Evolutionary conservation across 2,113 vertebrate genomes (phyloP).

Genomic region (Condylura cristata): DNA sequence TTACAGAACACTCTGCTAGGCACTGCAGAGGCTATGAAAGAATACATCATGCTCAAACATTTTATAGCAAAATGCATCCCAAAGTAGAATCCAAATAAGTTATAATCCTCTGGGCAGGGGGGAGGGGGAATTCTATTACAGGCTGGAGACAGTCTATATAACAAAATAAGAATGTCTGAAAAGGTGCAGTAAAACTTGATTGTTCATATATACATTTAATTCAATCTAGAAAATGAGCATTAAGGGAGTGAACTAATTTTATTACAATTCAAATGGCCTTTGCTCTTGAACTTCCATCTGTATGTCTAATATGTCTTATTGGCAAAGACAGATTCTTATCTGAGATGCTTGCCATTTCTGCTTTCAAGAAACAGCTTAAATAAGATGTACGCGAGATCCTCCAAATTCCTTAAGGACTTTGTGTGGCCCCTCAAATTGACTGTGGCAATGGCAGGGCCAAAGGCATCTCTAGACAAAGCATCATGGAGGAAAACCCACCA

Average conservation of each 20-base stretch:
- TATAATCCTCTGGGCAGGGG: neutral
- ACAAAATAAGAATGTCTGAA: constrained; percentile 25
- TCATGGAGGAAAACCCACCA: neutral
- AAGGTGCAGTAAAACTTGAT: neutral
- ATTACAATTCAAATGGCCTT: constrained; percentile 41
- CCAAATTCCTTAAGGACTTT: neutral
- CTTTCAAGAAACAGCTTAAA: constrained; percentile 11
- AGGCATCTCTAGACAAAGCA: neutral
- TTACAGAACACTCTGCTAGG: neutral
- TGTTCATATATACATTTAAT: constrained; percentile 25
- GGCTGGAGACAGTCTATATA: neutral
- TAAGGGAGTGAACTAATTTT: constrained; percentile 70
- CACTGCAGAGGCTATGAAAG: neutral
- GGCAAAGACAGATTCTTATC: neutral
- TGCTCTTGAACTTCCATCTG: constrained; percentile 4
- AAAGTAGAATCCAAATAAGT: constrained; percentile 32
- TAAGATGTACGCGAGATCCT: neutral
- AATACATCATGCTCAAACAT: neutral
- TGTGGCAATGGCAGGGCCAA: neutral
- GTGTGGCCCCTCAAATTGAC: neutral
- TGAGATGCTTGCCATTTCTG: neutral
- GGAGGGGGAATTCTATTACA: neutral
- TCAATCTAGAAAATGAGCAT: constrained; percentile 74
- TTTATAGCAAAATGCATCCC: neutral
- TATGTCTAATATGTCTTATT: neutral